Conservation (phyloP, 2,797 vertebrate genomes). For the Apogon hyalosoma region DNA sequence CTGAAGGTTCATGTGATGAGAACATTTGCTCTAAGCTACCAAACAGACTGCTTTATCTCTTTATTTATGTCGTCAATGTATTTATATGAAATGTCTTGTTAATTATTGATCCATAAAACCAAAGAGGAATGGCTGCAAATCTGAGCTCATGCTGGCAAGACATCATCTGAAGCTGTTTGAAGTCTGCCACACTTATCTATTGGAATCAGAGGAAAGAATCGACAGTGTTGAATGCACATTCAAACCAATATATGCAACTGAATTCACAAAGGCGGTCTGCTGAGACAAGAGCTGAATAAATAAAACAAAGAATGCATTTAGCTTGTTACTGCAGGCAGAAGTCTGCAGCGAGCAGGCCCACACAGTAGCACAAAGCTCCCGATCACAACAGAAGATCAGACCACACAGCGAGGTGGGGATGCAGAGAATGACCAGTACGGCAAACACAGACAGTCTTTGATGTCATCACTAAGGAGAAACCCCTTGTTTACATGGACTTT, state of each 20-base stretch:
- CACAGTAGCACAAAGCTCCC: slow-evolving; percentile 13
- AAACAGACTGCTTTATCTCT: slow-evolving; percentile 39
- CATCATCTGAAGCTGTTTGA: slow-evolving; percentile 50
- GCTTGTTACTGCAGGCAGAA: slow-evolving; percentile 33
- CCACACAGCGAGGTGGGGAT: slow-evolving; percentile 16
- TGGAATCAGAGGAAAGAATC: slow-evolving; percentile 49
- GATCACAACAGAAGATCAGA: slow-evolving; percentile 28
- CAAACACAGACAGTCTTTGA: slow-evolving; percentile 37
- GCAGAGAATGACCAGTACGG: slow-evolving; percentile 9
- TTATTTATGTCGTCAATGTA: slow-evolving; percentile 50
- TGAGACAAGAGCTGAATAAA: slow-evolving; percentile 42
- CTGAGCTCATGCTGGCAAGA: slow-evolving; percentile 28
- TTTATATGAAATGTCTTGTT: slow-evolving; percentile 50
- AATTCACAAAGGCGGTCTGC: slow-evolving; percentile 32
- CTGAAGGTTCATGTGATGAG: slow-evolving; percentile 36
- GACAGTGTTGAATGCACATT: slow-evolving; percentile 42
- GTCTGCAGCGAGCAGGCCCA: slow-evolving; percentile 32
- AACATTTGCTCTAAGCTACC: slow-evolving; percentile 40
- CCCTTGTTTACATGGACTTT: slow-evolving; percentile 28
- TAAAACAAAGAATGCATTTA: slow-evolving; percentile 46
- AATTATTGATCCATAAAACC: slow-evolving; percentile 56
- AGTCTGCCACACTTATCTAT: slow-evolving; percentile 42
- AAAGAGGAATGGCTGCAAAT: slow-evolving; percentile 37
- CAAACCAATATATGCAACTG: slow-evolving; percentile 40
- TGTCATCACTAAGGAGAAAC: slow-evolving; percentile 26